phyloP scores from a whole-genome alignment of 2,888 invertebrate genomes.

The Tachina grossa region DNA sequence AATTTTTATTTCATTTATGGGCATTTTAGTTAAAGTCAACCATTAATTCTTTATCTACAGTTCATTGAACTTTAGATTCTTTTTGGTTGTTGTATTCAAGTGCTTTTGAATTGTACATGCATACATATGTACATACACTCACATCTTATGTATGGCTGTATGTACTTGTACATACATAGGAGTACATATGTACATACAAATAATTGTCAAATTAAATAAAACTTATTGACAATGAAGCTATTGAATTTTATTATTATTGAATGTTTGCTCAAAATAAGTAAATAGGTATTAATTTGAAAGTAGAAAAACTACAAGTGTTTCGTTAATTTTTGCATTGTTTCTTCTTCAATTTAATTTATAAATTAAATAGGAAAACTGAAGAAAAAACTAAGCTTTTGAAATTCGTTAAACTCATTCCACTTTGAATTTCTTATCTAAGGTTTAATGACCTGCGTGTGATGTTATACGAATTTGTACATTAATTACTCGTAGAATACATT shows the following conservation, averaged over 20 bases:
- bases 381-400: not conserved
- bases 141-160: not conserved
- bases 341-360: not conserved
- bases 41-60: slow-evolving; percentile 62
- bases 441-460: slow-evolving; percentile 38
- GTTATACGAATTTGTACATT: slow-evolving; percentile 10
- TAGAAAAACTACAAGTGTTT: not conserved
- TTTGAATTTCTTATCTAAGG: slow-evolving; percentile 23
- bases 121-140: not conserved
- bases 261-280: not conserved
- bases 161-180: too few species aligned
- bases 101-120: not conserved
- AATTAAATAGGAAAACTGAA: not conserved
- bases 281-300: not conserved
- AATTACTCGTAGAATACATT: slow-evolving; percentile 40
- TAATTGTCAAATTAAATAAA: slow-evolving; percentile 41
- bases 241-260: slow-evolving; percentile 9
- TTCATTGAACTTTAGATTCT: slow-evolving; percentile 51
- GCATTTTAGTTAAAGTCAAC: slow-evolving; percentile 47
- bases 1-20: not conserved
- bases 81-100: slow-evolving; percentile 28
- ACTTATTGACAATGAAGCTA: slow-evolving; percentile 1
- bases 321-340: slow-evolving; percentile 1
- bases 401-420: not conserved
- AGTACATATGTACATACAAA: too few species aligned